Evolutionary conservation across 2,888 invertebrate species (phyloP).

Genomic region (Morinoia aosen): DNA sequence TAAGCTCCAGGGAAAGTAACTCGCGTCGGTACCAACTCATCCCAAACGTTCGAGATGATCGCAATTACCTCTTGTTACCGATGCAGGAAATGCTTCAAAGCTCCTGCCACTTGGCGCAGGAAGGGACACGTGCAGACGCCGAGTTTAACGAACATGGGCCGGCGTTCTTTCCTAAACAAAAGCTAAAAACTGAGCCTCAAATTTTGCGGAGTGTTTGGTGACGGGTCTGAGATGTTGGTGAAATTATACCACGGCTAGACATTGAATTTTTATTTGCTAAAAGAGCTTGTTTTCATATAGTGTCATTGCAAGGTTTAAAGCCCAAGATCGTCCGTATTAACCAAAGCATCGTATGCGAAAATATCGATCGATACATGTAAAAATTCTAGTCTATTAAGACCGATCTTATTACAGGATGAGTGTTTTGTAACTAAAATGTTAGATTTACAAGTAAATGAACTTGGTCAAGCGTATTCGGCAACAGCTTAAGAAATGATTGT

Average conservation of each 20-base stretch:
- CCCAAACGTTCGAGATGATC: background rate
- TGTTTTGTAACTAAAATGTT: background rate
- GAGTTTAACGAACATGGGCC: background rate
- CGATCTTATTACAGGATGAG: background rate
- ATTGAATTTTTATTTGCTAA: background rate
- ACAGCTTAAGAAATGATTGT: background rate
- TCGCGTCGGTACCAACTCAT: background rate
- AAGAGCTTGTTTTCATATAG: background rate
- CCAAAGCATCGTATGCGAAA: background rate
- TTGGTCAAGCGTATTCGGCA: background rate
- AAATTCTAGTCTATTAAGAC: background rate
- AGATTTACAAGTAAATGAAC: background rate
- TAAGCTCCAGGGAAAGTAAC: background rate
- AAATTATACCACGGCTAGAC: background rate
- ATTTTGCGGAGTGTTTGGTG: background rate
- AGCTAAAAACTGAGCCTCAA: background rate
- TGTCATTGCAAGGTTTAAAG: background rate
- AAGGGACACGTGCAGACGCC: background rate
- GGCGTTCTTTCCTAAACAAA: background rate
- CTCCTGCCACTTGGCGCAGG: background rate
- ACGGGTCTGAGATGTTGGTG: background rate
- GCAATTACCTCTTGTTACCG: constrained; percentile 3
- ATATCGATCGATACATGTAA: background rate
- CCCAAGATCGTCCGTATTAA: background rate
- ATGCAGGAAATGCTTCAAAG: background rate